phyloP scores from a whole-genome alignment of 2,888 invertebrate genomes.

The Arctia plantaginis region DNA sequence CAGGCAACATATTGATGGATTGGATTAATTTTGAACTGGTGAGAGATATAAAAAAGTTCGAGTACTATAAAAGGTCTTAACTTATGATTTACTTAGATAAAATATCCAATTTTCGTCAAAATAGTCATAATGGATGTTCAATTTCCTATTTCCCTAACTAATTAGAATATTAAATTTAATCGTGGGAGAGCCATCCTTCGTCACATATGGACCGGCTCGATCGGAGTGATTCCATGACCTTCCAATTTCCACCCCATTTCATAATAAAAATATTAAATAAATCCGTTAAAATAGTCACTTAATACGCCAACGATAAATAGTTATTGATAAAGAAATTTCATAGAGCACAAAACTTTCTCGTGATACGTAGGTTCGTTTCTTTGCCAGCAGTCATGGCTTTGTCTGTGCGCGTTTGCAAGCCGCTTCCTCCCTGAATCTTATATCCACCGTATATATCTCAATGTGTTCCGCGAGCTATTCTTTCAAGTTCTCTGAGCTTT shows the following conservation, averaged over 20 bases:
- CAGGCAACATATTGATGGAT: no score
- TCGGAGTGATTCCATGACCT: no score
- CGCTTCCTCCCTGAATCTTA: slow-evolving; percentile 37
- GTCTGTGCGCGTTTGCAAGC: slow-evolving; percentile 32
- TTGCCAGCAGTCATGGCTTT: slow-evolving; percentile 30
- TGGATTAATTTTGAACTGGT: no score
- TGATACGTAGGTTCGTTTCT: slow-evolving; percentile 25
- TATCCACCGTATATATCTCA: slow-evolving; percentile 21
- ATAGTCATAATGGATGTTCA: no score
- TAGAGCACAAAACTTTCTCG: slow-evolving; percentile 4
- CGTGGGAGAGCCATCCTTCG: neutral
- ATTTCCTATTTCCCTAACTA: no score
- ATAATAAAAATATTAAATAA: neutral
- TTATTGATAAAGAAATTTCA: slow-evolving; percentile 6
- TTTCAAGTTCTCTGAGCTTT: neutral
- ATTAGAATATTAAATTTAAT: no score
- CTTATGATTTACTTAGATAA: no score
- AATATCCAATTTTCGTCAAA: no score
- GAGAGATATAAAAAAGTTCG: no score
- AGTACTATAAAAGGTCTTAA: no score
- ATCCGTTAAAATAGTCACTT: neutral
- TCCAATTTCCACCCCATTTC: neutral
- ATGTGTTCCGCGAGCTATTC: neutral
- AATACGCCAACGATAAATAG: slow-evolving; percentile 4
- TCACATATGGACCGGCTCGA: neutral